These are phyloP conservation scores for Hylia prasina DNA, from an alignment of 2,113 vertebrate genomes.

Conservation along the genomic window DNA sequence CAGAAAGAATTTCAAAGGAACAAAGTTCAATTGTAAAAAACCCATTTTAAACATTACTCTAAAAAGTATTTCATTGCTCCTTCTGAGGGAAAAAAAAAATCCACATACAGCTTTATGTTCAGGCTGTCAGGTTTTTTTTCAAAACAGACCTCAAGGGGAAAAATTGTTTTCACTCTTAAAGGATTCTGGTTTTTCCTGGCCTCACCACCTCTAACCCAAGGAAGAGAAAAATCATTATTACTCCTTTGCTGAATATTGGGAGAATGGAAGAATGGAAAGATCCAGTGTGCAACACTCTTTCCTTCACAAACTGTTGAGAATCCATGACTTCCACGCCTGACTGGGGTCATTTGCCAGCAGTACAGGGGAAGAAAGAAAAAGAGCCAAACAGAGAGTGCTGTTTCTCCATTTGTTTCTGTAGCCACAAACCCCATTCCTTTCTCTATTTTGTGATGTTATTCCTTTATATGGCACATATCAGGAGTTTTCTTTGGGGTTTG, in stretches of 20 bases:
- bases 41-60: neutral
- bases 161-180: neutral
- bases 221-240: slow-evolving; percentile 5
- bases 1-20: neutral
- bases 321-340: neutral
- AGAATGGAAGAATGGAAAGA: slow-evolving; percentile 5
- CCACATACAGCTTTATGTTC: neutral
- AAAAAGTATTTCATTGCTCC: neutral
- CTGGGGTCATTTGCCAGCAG: neutral
- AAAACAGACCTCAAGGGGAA: neutral
- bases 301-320: neutral
- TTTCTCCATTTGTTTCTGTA: neutral
- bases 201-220: neutral
- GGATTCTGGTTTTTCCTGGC: neutral
- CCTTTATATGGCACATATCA: neutral
- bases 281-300: neutral
- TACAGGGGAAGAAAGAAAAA: neutral
- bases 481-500: neutral
- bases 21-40: slow-evolving; percentile 1
- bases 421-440: neutral
- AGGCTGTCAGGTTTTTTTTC: neutral
- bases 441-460: neutral
- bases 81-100: neutral
- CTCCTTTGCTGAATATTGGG: neutral
- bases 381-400: neutral